A percentile compares a stretch with the other conserved stretches of the same genome.
Conservation (phyloP, 2,888 invertebrate genomes). For the Synergus japonicus region DNA sequence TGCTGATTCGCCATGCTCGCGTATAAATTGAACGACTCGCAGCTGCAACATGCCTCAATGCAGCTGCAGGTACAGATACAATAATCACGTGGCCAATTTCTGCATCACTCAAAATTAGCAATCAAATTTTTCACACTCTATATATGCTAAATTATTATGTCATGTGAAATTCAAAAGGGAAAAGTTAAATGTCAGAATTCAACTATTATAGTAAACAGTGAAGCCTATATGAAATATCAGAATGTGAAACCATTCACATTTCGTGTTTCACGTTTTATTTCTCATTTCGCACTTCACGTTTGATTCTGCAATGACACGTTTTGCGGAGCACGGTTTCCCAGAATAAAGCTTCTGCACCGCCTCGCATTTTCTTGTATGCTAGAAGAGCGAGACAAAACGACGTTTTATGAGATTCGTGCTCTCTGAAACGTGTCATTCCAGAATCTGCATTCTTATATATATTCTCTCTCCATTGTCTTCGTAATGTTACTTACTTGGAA, state of each 20-base stretch:
- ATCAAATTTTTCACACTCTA: not conserved
- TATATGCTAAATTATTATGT: too few species aligned
- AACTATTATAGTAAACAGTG: not conserved
- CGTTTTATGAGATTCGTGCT: slow-evolving; percentile 28
- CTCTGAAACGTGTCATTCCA: slow-evolving; percentile 21
- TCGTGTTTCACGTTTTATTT: slow-evolving; percentile 9
- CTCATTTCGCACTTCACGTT: slow-evolving; percentile 28
- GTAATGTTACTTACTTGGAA: not conserved
- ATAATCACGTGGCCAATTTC: slow-evolving; percentile 10
- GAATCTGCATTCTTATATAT: not conserved
- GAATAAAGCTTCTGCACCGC: not conserved
- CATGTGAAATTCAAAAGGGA: not conserved
- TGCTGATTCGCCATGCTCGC: slow-evolving; percentile 57
- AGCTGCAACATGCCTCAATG: slow-evolving; percentile 48
- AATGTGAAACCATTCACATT: not conserved
- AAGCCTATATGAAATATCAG: not conserved
- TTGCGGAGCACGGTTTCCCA: slow-evolving; percentile 3
- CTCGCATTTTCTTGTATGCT: slow-evolving; percentile 9
- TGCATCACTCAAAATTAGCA: not conserved
- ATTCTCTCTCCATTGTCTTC: slow-evolving; percentile 28
- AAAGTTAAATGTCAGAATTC: not conserved
- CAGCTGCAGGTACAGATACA: slow-evolving; percentile 20
- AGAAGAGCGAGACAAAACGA: slow-evolving; percentile 14
- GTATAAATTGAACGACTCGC: slow-evolving; percentile 51
- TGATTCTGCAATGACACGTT: slow-evolving; percentile 28